A percentile compares a stretch with the other conserved stretches of the same genome.
Conservation (phyloP, 2,113 vertebrate species). For the Carassius carassius region DNA sequence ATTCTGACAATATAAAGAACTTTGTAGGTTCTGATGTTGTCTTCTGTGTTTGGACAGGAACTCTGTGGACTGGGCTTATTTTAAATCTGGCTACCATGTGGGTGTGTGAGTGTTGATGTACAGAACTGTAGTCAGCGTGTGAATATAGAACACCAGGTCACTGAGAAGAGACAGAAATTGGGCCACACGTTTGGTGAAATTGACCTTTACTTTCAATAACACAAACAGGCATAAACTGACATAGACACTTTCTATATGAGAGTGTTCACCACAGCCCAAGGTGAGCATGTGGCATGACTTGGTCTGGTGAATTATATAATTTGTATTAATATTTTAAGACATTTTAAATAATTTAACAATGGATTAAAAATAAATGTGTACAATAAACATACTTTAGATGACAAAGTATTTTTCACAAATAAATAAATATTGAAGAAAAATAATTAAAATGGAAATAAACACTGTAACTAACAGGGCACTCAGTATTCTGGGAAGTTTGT, state of each 20-base stretch:
- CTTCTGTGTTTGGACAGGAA: neutral
- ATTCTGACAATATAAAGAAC: neutral
- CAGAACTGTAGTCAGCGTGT: neutral
- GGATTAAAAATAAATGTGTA: too few species aligned
- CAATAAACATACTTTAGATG: too few species aligned
- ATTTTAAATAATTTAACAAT: too few species aligned
- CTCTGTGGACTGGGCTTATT: neutral
- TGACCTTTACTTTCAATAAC: neutral
- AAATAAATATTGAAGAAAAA: too few species aligned
- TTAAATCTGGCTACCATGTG: neutral
- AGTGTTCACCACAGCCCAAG: neutral
- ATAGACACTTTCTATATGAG: neutral
- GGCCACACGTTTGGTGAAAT: conserved; percentile 16
- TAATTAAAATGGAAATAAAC: too few species aligned
- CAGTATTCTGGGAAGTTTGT: too few species aligned
- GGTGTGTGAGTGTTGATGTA: neutral
- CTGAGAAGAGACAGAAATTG: neutral
- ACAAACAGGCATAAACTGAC: neutral
- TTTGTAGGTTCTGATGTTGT: neutral
- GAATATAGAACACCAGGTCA: conserved; percentile 4
- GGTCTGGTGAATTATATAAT: conserved; percentile 24
- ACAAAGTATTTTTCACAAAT: too few species aligned
- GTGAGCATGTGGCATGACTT: neutral
- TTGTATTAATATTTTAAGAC: too few species aligned
- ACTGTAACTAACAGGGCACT: too few species aligned